Evolutionary conservation across 2,888 invertebrate species (phyloP).

Genomic region (Nesidiocoris tenuis): DNA sequence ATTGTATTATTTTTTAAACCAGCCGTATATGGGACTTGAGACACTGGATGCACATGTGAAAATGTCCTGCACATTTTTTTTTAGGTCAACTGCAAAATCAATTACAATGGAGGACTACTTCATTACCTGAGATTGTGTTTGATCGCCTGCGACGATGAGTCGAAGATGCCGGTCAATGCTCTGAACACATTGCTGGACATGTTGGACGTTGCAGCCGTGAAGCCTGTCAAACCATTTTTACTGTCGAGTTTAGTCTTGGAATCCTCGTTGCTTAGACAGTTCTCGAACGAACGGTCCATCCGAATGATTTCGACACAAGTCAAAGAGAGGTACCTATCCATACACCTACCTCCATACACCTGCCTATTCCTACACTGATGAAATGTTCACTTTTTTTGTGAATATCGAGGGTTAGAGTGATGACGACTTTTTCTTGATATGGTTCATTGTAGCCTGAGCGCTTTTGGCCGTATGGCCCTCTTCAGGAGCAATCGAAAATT

Average conservation of each 20-base stretch:
- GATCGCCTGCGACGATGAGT: slow-evolving; percentile 57
- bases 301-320: slow-evolving; percentile 47
- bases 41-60: not conserved
- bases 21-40: not conserved
- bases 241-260: slow-evolving; percentile 49
- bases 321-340: slow-evolving; percentile 44
- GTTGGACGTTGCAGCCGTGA: slow-evolving; percentile 27
- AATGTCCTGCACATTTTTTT: not conserved
- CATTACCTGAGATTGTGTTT: slow-evolving; percentile 50
- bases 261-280: slow-evolving; percentile 48
- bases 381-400: no score
- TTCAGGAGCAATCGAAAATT: no score
- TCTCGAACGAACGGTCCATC: slow-evolving; percentile 48
- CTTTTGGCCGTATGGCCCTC: no score
- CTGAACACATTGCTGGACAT: slow-evolving; percentile 56
- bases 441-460: no score
- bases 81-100: slow-evolving; percentile 47
- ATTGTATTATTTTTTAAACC: not conserved
- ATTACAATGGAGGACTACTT: slow-evolving; percentile 50
- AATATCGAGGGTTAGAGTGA: no score
- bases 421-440: no score
- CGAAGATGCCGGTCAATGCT: slow-evolving; percentile 56
- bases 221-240: slow-evolving; percentile 36
- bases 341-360: no score
- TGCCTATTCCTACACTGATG: no score